These are phyloP conservation scores for Ara ararauna DNA, from an alignment of 2,797 vertebrate species.

Conservation along the genomic window DNA sequence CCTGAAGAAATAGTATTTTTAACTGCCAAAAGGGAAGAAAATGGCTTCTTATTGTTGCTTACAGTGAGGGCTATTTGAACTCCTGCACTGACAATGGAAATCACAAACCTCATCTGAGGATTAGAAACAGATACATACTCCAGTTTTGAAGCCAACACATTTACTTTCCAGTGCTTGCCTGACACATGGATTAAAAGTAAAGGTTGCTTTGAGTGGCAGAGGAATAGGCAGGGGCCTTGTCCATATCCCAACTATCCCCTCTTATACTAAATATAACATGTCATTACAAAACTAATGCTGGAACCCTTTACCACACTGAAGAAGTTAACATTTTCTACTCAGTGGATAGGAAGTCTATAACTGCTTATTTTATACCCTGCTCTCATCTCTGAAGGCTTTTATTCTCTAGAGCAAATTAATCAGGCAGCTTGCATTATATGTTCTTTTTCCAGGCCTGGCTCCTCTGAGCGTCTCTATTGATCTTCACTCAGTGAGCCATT, in stretches of 20 bases:
- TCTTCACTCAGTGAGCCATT: conserved; percentile 63
- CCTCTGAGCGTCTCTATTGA: conserved; percentile 57
- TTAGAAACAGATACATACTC: not conserved
- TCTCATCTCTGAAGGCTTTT: conserved; percentile 66
- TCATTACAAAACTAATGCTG: not conserved
- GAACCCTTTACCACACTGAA: not conserved
- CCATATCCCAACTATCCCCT: not conserved
- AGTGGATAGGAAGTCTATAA: conserved; percentile 5
- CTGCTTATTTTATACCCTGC: conserved; percentile 48
- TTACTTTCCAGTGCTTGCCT: not conserved
- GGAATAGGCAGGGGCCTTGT: not conserved
- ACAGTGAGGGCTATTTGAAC: not conserved
- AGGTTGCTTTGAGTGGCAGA: not conserved
- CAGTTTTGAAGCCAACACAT: not conserved
- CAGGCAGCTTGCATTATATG: conserved; percentile 49
- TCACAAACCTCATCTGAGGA: fast-evolving
- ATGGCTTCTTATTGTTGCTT: not conserved
- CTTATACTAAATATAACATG: not conserved
- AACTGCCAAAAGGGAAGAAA: not conserved
- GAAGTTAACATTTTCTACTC: conserved; percentile 42
- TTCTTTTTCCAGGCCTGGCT: conserved; percentile 58
- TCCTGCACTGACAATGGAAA: not conserved
- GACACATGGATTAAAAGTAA: not conserved
- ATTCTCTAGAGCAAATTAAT: conserved; percentile 65
- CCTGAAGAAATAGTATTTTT: not conserved